Evolutionary conservation across 2,797 vertebrate species (phyloP), one percentile per base, ranked within the genome.

Genomic region (Thunnus albacares): DNA sequence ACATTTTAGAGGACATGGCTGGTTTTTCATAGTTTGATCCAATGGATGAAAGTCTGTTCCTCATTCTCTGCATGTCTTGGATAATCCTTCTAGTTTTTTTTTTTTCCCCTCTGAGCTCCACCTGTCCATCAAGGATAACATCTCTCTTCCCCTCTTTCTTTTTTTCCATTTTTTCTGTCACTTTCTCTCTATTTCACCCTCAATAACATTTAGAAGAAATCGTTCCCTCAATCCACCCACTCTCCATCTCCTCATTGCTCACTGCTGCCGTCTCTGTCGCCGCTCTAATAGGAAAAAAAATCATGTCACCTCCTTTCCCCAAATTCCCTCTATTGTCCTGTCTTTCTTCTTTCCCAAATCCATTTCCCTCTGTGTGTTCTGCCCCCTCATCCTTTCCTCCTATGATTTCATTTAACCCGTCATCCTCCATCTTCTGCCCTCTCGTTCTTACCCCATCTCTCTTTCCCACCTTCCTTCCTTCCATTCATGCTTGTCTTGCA

Each of bases 181-280:
- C 68, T 62, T 38, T 41, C 71, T 35, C 51, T 61, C 17, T 35
- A 13, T 30, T 24, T 67, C 28, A 67, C 84, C 77, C 85, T 66
- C 7, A 35, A 73, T 71, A 80, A 69, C 81, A 80, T 85, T 87
- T 86, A 83, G 78, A 71, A 77, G 71, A 78, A 79, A 62, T 61
- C 53, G 28, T 87, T 80, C 77, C 84, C 56, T 87, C 77, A 26
- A 18, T 86, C 88, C 77, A 22, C 87, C 87, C 87, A 85, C 90
- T 88, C 84, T 77, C 35, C 64, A 20, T 70, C 63, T 84, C 75
- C 20, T 47, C 65, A 18, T 65, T 28, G 64, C 73, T 84, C 43
- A 20, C 61, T 73, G 64, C 65, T 79, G 60, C 55, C 51, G 28
- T 61, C 35, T 71, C 57, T 30, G 22, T 78, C n/a, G 33, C 56